A percentile compares a stretch with the other conserved stretches of the same genome.
phyloP scores from a whole-genome alignment of 2,888 invertebrate genomes.

The Leptogaster cylindrica region DNA sequence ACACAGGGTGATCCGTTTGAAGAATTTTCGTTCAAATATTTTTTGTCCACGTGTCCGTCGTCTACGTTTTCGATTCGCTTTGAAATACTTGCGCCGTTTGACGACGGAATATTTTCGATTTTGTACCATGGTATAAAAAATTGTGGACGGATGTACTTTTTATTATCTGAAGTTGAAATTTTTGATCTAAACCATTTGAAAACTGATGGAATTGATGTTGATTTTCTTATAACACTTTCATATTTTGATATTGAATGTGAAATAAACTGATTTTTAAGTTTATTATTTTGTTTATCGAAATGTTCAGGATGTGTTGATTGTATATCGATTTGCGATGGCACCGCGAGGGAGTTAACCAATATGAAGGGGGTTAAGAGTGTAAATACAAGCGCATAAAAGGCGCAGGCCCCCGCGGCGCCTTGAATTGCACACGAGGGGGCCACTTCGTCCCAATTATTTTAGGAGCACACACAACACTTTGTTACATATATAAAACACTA shows the following conservation, averaged over 20 bases:
- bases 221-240: conserved; percentile 4
- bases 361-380: conserved; percentile 56
- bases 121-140: conserved; percentile 50
- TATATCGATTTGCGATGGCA: conserved; percentile 50
- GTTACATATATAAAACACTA: too few species aligned
- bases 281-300: not conserved
- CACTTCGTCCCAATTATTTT: conserved; percentile 60
- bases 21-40: too few species aligned
- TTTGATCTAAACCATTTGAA: conserved; percentile 42
- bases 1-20: too few species aligned
- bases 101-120: conserved; percentile 46
- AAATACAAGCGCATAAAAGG: conserved; percentile 53
- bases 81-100: conserved; percentile 46
- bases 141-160: conserved; percentile 10
- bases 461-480: too few species aligned
- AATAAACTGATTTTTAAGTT: not conserved
- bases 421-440: conserved; percentile 61
- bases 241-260: conserved; percentile 7
- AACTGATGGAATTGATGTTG: not conserved
- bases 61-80: conserved; percentile 47
- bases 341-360: conserved; percentile 60
- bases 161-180: not conserved
- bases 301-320: not conserved
- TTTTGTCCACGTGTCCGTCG: not conserved
- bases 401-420: conserved; percentile 62